phyloP scores from a whole-genome alignment of 1,140 invertebrate species.

The Magallana gigas region DNA sequence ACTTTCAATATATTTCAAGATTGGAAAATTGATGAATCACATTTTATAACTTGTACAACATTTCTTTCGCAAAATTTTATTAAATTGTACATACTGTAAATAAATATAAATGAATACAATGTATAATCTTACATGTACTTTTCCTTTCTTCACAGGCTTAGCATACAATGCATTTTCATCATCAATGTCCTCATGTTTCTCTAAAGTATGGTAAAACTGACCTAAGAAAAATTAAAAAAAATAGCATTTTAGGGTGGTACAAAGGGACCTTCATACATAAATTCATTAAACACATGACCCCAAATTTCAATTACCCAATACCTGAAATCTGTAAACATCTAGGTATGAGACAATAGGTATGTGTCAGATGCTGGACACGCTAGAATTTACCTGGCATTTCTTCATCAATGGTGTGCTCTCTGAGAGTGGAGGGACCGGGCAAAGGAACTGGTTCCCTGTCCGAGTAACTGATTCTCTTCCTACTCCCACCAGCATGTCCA shows the following conservation, averaged over 20 bases:
- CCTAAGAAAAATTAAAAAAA: background rate
- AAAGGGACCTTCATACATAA: too few species aligned
- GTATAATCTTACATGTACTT: background rate
- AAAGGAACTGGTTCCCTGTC: slow-evolving; percentile 53
- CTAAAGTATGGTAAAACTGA: slow-evolving; percentile 42
- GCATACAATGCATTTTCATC: slow-evolving; percentile 54
- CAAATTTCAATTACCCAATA: too few species aligned
- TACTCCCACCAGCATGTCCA: slow-evolving; percentile 57
- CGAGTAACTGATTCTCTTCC: slow-evolving; percentile 58
- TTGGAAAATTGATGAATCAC: background rate
- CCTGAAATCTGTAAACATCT: background rate
- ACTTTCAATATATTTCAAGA: background rate
- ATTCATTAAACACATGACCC: too few species aligned
- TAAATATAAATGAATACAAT: background rate
- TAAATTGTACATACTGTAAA: background rate
- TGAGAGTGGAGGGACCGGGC: slow-evolving; percentile 28
- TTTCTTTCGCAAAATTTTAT: background rate
- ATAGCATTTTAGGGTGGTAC: too few species aligned
- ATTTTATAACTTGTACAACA: background rate
- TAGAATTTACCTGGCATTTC: slow-evolving; percentile 41
- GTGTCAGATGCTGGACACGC: background rate
- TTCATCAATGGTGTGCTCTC: slow-evolving; percentile 62
- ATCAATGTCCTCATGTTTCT: slow-evolving; percentile 48
- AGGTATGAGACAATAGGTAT: background rate
- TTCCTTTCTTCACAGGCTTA: slow-evolving; percentile 59